phyloP scores from a whole-genome alignment of 37 sponge, comb jelly and placozoan genomes.

The Diacarnus erythraeanus region DNA sequence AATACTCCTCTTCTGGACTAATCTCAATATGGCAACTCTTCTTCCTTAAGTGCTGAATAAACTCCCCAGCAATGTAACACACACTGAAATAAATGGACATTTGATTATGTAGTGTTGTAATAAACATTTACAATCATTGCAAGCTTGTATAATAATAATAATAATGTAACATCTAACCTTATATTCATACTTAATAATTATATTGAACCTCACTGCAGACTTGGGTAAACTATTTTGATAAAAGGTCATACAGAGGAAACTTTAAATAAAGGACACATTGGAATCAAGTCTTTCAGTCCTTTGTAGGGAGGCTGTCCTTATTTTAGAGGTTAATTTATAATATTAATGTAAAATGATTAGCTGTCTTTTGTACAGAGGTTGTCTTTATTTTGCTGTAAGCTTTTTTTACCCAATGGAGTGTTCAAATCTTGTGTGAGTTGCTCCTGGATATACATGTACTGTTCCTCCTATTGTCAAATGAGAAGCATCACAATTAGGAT shows the following conservation, averaged over 20 bases:
- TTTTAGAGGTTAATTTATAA: too few species aligned
- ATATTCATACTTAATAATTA: too few species aligned
- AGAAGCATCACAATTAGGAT: background rate
- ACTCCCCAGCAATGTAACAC: constrained; percentile 48
- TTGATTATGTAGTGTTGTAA: background rate
- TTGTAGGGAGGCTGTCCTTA: too few species aligned
- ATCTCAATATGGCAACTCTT: background rate
- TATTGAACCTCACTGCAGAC: too few species aligned
- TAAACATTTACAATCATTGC: background rate
- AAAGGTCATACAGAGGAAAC: too few species aligned
- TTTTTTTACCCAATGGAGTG: constrained; percentile 65
- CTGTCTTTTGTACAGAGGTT: too few species aligned
- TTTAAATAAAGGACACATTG: too few species aligned
- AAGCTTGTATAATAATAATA: background rate
- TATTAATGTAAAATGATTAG: too few species aligned
- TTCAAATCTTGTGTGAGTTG: constrained; percentile 60
- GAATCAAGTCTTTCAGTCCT: too few species aligned
- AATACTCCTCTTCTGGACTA: constrained; percentile 4
- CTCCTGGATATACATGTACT: constrained; percentile 40
- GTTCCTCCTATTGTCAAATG: background rate
- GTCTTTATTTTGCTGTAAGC: too few species aligned
- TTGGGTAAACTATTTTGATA: too few species aligned
- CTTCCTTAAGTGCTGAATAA: constrained; percentile 19
- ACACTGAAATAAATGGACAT: background rate
- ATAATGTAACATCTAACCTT: too few species aligned